Evolutionary conservation across 2,888 invertebrate genomes (phyloP).

Genomic region (Drosophila flavopinicola): DNA sequence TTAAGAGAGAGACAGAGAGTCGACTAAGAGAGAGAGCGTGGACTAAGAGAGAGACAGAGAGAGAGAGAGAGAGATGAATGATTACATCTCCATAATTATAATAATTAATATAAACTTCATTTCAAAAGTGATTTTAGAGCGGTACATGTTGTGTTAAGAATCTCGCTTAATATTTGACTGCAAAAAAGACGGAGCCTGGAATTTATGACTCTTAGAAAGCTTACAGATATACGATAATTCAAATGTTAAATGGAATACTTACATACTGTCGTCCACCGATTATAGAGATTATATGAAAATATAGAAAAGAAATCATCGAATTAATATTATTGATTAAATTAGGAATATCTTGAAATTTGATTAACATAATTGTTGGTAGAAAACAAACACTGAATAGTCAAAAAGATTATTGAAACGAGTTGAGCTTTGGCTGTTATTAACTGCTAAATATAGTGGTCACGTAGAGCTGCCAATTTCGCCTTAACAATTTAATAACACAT

Average conservation of each 20-base stretch:
- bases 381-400: constrained; percentile 45
- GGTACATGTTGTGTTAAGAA: no score
- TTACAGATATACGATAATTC: background rate
- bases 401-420: constrained; percentile 32
- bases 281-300: constrained; percentile 3
- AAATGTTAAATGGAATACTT: constrained; percentile 36
- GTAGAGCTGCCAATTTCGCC: constrained; percentile 68
- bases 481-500: constrained; percentile 78
- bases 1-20: no score
- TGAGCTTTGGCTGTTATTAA: constrained; percentile 70
- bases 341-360: constrained; percentile 8
- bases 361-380: constrained; percentile 11
- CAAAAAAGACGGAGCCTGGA: no score
- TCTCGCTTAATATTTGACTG: no score
- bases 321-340: background rate
- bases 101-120: no score
- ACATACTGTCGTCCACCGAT: constrained; percentile 49
- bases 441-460: constrained; percentile 66
- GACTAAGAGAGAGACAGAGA: no score
- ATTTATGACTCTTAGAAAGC: no score
- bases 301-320: constrained; percentile 12
- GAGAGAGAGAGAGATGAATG: no score
- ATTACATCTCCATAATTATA: no score
- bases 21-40: no score
- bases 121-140: no score